Evolutionary conservation across 2,113 vertebrate genomes (phyloP).

Genomic region (Menidia beryllina): DNA sequence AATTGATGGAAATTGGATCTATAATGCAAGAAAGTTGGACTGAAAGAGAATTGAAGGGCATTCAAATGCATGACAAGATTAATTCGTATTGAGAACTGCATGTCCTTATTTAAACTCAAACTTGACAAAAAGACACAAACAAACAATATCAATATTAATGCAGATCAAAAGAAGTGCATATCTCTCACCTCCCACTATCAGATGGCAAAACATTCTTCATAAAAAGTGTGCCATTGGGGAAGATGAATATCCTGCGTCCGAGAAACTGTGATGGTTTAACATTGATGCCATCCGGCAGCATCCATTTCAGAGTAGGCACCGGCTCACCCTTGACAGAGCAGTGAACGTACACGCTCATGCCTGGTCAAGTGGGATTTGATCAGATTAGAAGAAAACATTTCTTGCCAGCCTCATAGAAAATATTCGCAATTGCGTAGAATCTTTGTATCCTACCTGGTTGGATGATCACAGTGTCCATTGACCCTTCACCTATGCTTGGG

Average conservation of each 20-base stretch:
- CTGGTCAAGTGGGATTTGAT: constrained; percentile 45
- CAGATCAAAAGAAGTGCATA: not conserved
- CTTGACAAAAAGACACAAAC: not conserved
- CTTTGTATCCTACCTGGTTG: constrained; percentile 56
- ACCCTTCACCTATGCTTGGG: constrained; percentile 77
- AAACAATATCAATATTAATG: not conserved
- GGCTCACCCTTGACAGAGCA: constrained; percentile 82
- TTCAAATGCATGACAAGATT: not conserved
- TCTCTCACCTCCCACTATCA: constrained; percentile 76
- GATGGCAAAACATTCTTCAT: constrained; percentile 68
- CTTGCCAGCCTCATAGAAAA: not conserved
- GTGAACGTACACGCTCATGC: constrained; percentile 77
- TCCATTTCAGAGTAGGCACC: constrained; percentile 78
- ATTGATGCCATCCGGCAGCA: constrained; percentile 71
- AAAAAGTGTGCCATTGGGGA: constrained; percentile 83
- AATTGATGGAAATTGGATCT: not conserved
- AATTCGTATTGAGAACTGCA: not conserved
- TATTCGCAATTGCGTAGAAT: not conserved
- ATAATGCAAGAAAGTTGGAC: not conserved
- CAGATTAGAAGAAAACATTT: not conserved
- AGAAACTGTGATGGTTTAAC: constrained; percentile 82
- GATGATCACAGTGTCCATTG: constrained; percentile 66
- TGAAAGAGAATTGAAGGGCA: too few species aligned
- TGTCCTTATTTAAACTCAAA: not conserved
- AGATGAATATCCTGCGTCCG: constrained; percentile 78